Conservation (phyloP, 2,113 vertebrate species). For the Axis porcinus region DNA sequence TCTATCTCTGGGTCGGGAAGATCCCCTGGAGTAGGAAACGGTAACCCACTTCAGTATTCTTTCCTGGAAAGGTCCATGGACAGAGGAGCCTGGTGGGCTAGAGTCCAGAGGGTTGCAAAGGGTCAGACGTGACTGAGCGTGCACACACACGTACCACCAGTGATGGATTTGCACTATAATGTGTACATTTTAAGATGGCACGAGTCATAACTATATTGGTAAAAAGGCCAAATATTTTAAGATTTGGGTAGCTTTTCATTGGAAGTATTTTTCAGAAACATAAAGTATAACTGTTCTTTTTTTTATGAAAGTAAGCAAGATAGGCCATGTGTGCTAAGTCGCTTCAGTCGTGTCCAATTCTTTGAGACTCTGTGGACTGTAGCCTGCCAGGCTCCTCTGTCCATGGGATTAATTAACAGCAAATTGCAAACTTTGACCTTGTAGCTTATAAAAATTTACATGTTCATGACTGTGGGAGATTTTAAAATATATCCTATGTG, state of each 20-base stretch:
- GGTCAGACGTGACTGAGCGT: neutral
- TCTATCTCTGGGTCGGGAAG: neutral
- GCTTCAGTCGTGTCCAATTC: neutral
- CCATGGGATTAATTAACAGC: neutral
- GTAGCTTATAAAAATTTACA: conserved; percentile 3
- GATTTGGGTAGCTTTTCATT: neutral
- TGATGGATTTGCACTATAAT: neutral
- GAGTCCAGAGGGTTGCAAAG: neutral
- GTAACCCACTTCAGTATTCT: neutral
- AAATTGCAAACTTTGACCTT: conserved; percentile 39
- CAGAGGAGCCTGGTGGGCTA: neutral
- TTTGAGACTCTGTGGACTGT: neutral
- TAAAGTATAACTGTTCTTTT: neutral
- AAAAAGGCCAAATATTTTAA: neutral
- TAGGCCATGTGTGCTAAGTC: neutral
- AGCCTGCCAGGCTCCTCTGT: neutral
- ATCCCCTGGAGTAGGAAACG: neutral
- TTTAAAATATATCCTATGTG: conserved; percentile 30
- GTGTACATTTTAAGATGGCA: conserved; percentile 6
- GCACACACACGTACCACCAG: neutral
- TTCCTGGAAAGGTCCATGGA: neutral
- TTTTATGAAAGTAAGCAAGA: conserved; percentile 5
- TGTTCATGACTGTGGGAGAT: neutral
- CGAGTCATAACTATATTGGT: neutral
- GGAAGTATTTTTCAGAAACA: neutral